phyloP scores from a whole-genome alignment of 1,140 invertebrate species.

The Aphis craccivora region DNA sequence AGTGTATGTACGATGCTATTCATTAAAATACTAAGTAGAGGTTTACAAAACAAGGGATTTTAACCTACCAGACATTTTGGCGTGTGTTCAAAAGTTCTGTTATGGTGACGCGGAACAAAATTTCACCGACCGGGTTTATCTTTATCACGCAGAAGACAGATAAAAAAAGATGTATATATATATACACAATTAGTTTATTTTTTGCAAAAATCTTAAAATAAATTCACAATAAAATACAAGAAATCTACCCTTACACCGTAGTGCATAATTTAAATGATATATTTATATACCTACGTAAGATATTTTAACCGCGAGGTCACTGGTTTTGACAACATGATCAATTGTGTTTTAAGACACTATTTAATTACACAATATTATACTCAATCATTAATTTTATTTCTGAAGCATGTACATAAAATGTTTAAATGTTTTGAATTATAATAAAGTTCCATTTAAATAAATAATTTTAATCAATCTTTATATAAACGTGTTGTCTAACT shows the following conservation, averaged over 20 bases:
- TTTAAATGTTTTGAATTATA: not conserved
- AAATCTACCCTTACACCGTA: constrained; percentile 14
- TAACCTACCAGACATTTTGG: constrained; percentile 35
- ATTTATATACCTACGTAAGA: constrained; percentile 21
- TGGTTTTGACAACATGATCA: not conserved
- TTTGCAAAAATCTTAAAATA: constrained; percentile 30
- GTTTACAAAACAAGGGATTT: constrained; percentile 25
- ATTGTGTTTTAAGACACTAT: not conserved
- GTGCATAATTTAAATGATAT: not conserved
- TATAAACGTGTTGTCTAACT: not conserved
- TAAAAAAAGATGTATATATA: not conserved
- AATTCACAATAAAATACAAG: not conserved
- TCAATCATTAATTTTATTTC: not conserved
- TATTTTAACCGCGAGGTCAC: not conserved
- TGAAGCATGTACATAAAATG: not conserved
- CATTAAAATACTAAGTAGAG: not conserved
- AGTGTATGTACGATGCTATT: not conserved
- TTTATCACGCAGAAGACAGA: constrained; percentile 6
- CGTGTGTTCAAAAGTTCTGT: not conserved
- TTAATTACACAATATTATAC: not conserved
- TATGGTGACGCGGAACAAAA: constrained; percentile 21
- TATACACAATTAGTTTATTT: not conserved
- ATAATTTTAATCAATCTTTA: not conserved
- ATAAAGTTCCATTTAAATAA: not conserved
- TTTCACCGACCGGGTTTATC: constrained; percentile 30